A percentile compares a stretch with the other conserved stretches of the same genome.
These are phyloP conservation scores for Caenorhabditis angaria DNA, from an alignment of 2,888 invertebrate species.

Conservation along the genomic window DNA sequence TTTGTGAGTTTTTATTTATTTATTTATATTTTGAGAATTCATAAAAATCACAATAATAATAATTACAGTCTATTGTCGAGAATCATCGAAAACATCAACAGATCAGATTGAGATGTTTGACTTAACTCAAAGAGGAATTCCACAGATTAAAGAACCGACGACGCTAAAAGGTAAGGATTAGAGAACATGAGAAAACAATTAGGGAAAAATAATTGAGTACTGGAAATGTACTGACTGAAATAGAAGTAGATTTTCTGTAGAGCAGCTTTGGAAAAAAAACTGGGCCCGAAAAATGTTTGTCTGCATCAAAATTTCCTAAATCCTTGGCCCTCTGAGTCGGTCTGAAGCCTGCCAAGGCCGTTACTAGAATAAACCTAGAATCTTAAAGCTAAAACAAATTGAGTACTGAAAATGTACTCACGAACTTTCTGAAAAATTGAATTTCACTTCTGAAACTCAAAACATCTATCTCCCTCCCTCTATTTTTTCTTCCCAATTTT, in stretches of 20 bases:
- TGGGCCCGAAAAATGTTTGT: too few species aligned
- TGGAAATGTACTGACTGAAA: background rate
- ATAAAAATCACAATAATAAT: background rate
- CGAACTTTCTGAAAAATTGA: too few species aligned
- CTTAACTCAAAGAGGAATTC: conserved; percentile 35
- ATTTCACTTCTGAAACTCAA: too few species aligned
- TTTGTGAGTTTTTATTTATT: conserved; percentile 22
- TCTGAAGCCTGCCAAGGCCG: too few species aligned
- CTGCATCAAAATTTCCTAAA: too few species aligned
- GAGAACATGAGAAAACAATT: background rate
- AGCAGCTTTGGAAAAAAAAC: too few species aligned
- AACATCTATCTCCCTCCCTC: background rate
- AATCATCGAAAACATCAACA: background rate
- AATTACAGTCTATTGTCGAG: conserved; percentile 38
- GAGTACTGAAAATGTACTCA: too few species aligned
- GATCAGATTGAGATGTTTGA: conserved; percentile 31
- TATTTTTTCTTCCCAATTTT: background rate
- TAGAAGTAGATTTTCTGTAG: too few species aligned
- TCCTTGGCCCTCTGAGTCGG: too few species aligned
- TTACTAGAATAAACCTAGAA: too few species aligned
- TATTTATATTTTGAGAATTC: background rate
- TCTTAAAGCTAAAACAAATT: too few species aligned
- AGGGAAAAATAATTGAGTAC: background rate
- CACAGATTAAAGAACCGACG: conserved; percentile 12
- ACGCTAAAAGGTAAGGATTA: background rate